Conservation (phyloP, 2,113 vertebrate species). For the Paramormyrops kingsleyae region DNA sequence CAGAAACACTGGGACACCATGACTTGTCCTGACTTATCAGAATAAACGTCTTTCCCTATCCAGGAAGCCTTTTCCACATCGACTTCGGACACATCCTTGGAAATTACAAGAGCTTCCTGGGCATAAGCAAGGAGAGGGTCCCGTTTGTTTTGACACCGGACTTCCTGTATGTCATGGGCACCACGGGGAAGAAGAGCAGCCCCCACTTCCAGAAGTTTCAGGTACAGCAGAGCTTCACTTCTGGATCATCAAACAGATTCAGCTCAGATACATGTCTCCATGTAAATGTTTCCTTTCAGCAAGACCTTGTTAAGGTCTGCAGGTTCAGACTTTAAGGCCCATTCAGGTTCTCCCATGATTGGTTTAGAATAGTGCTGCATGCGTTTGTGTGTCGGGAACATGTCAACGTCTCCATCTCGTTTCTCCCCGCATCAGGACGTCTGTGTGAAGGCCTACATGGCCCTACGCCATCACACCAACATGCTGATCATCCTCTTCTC, state of each 20-base stretch:
- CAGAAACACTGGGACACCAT: not conserved
- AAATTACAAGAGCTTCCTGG: constrained; percentile 98
- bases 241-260: not conserved
- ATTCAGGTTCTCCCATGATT: not conserved
- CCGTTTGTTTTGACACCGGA: constrained; percentile 96
- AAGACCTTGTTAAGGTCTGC: not conserved
- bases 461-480: constrained; percentile 92
- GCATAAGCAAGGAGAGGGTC: constrained; percentile 95
- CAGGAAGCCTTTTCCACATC: constrained; percentile 97
- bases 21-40: not conserved
- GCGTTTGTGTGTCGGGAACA: not conserved
- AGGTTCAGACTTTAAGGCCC: not conserved
- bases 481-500: constrained; percentile 96
- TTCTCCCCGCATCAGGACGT: constrained; percentile 63
- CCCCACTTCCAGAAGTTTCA: constrained; percentile 92
- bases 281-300: not conserved
- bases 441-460: constrained; percentile 89
- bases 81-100: constrained; percentile 99
- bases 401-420: not conserved
- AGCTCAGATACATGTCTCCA: not conserved
- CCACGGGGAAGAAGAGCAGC: constrained; percentile 88
- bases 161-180: constrained; percentile 97
- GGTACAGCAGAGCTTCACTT: constrained; percentile 56
- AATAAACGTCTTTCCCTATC: constrained; percentile 16
- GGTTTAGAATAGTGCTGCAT: not conserved